Evolutionary conservation across 1,140 invertebrate species (phyloP).

Genomic region (Mamestra configurata): DNA sequence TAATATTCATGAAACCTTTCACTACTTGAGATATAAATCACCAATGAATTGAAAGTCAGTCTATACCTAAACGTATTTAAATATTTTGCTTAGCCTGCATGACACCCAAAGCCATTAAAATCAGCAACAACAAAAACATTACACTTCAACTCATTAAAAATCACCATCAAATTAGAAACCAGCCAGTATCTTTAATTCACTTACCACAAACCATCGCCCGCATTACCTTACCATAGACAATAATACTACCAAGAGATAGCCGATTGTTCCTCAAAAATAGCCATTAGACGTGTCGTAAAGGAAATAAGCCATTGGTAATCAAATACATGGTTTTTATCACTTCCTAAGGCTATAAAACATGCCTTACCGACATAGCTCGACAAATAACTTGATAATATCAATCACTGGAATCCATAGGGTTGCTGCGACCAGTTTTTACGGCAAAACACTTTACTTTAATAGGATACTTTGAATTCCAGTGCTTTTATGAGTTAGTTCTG

Average conservation of each 20-base stretch:
- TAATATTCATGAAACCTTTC: too few species aligned
- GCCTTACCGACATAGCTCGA: conserved; percentile 31
- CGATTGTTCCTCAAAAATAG: conserved; percentile 28
- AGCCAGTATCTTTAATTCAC: neutral
- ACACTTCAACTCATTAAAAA: neutral
- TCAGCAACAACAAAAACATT: neutral
- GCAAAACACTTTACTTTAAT: neutral
- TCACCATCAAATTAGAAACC: neutral
- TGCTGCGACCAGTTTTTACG: conserved; percentile 10
- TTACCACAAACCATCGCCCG: neutral
- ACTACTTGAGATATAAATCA: too few species aligned
- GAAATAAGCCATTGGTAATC: conserved; percentile 49
- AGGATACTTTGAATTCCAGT: conserved; percentile 1
- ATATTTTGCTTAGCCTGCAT: neutral
- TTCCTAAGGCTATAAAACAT: conserved; percentile 49
- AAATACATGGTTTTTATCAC: conserved; percentile 53
- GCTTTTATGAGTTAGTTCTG: neutral
- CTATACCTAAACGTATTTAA: too few species aligned
- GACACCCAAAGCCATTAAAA: neutral
- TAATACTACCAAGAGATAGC: neutral
- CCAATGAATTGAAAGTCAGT: too few species aligned
- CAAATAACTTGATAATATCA: conserved; percentile 49
- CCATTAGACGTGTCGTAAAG: conserved; percentile 29
- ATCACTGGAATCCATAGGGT: conserved; percentile 42
- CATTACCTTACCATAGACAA: conserved; percentile 17